phyloP scores from a whole-genome alignment of 2,113 vertebrate species.

The Delphinus delphis region DNA sequence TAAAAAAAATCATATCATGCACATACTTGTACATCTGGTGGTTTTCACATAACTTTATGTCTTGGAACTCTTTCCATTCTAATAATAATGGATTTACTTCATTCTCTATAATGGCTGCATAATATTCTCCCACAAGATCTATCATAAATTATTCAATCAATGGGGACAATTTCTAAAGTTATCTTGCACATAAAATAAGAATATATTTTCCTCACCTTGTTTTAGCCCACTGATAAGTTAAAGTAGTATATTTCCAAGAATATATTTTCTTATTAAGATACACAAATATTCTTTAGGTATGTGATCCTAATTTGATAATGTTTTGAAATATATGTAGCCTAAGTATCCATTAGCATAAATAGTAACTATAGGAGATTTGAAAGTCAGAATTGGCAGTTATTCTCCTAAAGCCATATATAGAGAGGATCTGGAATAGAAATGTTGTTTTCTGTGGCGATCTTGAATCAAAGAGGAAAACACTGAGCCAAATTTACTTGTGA shows the following conservation, averaged over 20 bases:
- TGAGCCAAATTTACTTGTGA: conserved; percentile 17
- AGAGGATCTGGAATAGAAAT: background rate
- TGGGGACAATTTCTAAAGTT: background rate
- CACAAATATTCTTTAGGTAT: background rate
- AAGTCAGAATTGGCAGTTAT: conserved; percentile 17
- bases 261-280: conserved; percentile 4
- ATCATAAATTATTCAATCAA: background rate
- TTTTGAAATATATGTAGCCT: conserved; percentile 2
- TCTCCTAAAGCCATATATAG: background rate
- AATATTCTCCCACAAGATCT: background rate
- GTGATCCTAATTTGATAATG: background rate
- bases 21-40: background rate
- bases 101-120: background rate
- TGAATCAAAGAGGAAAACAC: conserved; percentile 2
- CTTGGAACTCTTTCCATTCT: background rate
- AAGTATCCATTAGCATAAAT: background rate
- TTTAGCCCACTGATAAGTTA: background rate
- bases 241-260: background rate
- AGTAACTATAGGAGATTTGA: background rate
- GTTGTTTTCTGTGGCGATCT: background rate
- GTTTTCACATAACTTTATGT: background rate
- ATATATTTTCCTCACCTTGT: background rate
- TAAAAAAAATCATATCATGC: background rate
- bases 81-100: background rate
- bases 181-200: background rate